phyloP scores from a whole-genome alignment of 1,140 invertebrate species.

The Onthophagus taurus region DNA sequence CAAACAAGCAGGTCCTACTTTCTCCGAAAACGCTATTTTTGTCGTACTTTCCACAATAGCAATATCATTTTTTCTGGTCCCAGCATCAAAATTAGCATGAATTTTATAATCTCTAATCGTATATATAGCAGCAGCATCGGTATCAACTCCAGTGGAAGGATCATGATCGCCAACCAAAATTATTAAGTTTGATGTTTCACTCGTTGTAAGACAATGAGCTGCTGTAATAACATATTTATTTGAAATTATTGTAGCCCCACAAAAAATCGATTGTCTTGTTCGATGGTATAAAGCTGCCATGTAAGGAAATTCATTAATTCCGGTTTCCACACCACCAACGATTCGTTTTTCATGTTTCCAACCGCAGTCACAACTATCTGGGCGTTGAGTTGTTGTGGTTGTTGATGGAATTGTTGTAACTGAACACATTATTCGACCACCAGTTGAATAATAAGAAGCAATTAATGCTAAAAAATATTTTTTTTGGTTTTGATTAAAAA shows the following conservation, averaged over 20 bases:
- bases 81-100: constrained; percentile 37
- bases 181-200: constrained; percentile 23
- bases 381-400: constrained; percentile 40
- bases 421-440: constrained; percentile 44
- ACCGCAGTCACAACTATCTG: constrained; percentile 1
- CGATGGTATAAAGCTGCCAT: constrained; percentile 49
- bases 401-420: constrained; percentile 31
- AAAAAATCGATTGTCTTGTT: constrained; percentile 38
- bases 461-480: constrained; percentile 34
- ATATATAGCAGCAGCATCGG: constrained; percentile 32
- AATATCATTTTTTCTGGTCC: constrained; percentile 49
- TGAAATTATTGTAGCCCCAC: constrained; percentile 58
- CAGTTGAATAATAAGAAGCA: constrained; percentile 28
- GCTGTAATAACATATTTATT: constrained; percentile 53
- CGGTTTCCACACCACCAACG: constrained; percentile 49
- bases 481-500: background rate
- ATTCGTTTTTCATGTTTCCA: constrained; percentile 43
- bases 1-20: constrained; percentile 55
- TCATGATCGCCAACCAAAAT: constrained; percentile 48
- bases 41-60: constrained; percentile 44
- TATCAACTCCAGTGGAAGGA: constrained; percentile 35
- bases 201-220: constrained; percentile 50
- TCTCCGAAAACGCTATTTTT: constrained; percentile 42
- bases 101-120: constrained; percentile 24
- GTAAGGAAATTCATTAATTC: constrained; percentile 54